A percentile compares a stretch with the other conserved stretches of the same genome.
phyloP scores from a whole-genome alignment of 1,140 invertebrate species.

The Ostrea denselamellosa region DNA sequence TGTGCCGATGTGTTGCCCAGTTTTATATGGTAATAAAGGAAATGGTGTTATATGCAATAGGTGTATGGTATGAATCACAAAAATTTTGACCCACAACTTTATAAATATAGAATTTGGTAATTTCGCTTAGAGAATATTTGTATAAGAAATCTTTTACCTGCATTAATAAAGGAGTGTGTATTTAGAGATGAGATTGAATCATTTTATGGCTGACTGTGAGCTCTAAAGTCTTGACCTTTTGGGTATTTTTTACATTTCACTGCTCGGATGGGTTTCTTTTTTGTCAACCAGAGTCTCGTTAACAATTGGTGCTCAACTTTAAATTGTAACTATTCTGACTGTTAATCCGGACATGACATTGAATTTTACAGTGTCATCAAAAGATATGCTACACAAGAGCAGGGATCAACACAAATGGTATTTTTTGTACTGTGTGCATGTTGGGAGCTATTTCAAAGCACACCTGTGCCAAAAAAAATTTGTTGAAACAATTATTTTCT shows the following conservation, averaged over 20 bases:
- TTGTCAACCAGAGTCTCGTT: conserved; percentile 4
- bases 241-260: not conserved
- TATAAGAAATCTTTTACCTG: not conserved
- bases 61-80: too few species aligned
- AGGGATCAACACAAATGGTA: not conserved
- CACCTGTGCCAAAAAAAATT: not conserved
- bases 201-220: not conserved
- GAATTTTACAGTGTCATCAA: conserved; percentile 16
- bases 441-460: not conserved
- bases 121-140: too few species aligned
- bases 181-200: not conserved
- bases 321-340: conserved; percentile 18
- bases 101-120: too few species aligned
- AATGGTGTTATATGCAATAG: too few species aligned
- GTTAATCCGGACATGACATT: conserved; percentile 14
- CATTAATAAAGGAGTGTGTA: not conserved
- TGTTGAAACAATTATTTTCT: not conserved
- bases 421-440: not conserved
- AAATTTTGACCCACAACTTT: too few species aligned
- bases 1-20: too few species aligned
- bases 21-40: too few species aligned
- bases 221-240: not conserved
- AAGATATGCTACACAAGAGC: not conserved
- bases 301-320: not conserved
- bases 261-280: not conserved